Percentiles rank a stretch among this genome's conserved stretches.
Evolutionary conservation across 2,113 vertebrate species (phyloP).

Genomic region (Alouatta palliata): DNA sequence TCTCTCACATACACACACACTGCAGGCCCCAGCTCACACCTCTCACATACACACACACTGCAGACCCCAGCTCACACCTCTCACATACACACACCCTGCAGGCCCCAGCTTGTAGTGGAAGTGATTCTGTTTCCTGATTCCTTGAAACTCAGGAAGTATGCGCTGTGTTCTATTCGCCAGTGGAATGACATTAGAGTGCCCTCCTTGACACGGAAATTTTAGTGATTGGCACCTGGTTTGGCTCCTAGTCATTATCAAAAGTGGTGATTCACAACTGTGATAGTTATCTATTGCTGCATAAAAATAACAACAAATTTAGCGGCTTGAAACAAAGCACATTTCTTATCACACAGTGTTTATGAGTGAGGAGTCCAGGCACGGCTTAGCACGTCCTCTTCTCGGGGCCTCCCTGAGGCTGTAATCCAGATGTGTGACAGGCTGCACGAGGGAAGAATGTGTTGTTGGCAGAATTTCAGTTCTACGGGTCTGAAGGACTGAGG

Average conservation of each 20-base stretch:
- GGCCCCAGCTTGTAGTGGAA: not conserved
- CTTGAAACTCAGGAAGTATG: not conserved
- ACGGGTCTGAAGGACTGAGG: not conserved
- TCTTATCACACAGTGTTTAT: not conserved
- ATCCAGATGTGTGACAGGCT: not conserved
- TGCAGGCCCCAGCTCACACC: too few relatives aligned
- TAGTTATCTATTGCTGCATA: not conserved
- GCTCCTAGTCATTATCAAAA: constrained; percentile 7
- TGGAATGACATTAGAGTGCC: not conserved
- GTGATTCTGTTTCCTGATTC: not conserved
- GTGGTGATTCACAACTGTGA: not conserved
- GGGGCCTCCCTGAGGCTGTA: not conserved
- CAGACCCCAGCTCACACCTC: too few relatives aligned
- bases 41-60: too few relatives aligned
- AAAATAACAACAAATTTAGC: not conserved
- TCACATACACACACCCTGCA: not conserved
- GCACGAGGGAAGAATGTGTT: not conserved
- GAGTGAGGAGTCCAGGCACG: not conserved
- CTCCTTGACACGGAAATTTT: not conserved
- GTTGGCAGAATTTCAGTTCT: not conserved
- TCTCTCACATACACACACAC: too few relatives aligned
- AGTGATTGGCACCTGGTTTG: not conserved
- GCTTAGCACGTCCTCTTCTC: not conserved
- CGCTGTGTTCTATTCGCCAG: not conserved
- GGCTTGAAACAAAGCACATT: not conserved